A percentile compares a stretch with the other conserved stretches of the same genome.
phyloP scores from a whole-genome alignment of 2,797 vertebrate species.

The Myotis vivesi region DNA sequence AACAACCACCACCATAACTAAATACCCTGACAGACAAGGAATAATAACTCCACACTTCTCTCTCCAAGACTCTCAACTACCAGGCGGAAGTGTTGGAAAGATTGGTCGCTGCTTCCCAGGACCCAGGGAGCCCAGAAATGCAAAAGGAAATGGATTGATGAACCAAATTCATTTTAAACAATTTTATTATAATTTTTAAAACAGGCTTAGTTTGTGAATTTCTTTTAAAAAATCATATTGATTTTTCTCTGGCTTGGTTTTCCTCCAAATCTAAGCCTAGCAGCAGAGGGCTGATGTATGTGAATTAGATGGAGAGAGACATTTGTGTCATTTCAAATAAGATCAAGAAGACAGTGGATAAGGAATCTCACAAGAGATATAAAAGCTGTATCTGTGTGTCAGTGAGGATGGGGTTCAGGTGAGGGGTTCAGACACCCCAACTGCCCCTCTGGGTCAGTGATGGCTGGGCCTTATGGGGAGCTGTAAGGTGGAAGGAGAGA shows the following conservation, averaged over 20 bases:
- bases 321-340: constrained; percentile 24
- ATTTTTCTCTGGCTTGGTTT: background rate
- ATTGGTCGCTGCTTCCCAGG: background rate
- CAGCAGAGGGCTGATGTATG: background rate
- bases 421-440: accelerated
- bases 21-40: background rate
- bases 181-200: constrained; percentile 11
- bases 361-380: background rate
- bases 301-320: background rate
- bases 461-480: background rate
- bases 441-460: background rate
- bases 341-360: background rate
- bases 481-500: background rate
- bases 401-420: background rate
- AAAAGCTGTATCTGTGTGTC: background rate
- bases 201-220: background rate
- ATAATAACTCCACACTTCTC: background rate
- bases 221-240: background rate
- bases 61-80: background rate
- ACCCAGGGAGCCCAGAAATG: background rate
- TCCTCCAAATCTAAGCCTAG: background rate
- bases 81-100: background rate
- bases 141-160: background rate
- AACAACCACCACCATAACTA: background rate
- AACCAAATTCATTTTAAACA: background rate